phyloP scores from a whole-genome alignment of 2,888 invertebrate genomes.

The Ophion obscuratus region DNA sequence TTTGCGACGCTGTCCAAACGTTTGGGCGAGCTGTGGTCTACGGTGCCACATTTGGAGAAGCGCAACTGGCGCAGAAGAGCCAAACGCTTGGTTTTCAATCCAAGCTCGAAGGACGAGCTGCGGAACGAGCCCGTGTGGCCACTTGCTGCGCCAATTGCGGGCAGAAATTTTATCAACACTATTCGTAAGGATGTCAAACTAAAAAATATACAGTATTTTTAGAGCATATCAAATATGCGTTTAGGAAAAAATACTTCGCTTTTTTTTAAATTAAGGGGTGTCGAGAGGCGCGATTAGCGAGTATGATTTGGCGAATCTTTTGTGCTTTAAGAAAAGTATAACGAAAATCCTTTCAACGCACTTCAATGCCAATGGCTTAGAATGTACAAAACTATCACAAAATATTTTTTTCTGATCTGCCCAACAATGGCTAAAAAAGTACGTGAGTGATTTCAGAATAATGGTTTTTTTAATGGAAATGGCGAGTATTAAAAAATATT shows the following conservation, averaged over 20 bases:
- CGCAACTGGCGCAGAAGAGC: slow-evolving; percentile 93
- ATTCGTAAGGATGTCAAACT: slow-evolving; percentile 75
- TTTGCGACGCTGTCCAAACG: slow-evolving; percentile 93
- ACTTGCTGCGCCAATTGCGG: slow-evolving; percentile 78
- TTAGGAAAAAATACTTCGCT: not conserved
- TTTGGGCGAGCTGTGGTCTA: slow-evolving; percentile 95
- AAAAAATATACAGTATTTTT: too few species aligned
- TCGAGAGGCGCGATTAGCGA: too few species aligned
- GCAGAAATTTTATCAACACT: slow-evolving; percentile 84
- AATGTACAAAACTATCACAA: too few species aligned
- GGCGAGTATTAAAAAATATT: too few species aligned
- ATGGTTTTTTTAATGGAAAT: too few species aligned
- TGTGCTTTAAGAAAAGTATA: too few species aligned
- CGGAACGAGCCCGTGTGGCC: slow-evolving; percentile 80
- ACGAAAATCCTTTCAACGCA: too few species aligned
- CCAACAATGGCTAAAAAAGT: too few species aligned
- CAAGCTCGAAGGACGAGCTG: slow-evolving; percentile 75
- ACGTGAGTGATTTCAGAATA: too few species aligned
- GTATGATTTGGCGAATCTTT: not conserved
- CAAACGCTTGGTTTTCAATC: slow-evolving; percentile 87
- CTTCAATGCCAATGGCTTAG: too few species aligned
- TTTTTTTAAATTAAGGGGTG: not conserved
- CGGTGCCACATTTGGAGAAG: slow-evolving; percentile 88
- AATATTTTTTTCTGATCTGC: too few species aligned
- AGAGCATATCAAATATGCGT: too few species aligned